Evolutionary conservation across 1,140 invertebrate species (phyloP).

Genomic region (Teleopsis dalmanni): DNA sequence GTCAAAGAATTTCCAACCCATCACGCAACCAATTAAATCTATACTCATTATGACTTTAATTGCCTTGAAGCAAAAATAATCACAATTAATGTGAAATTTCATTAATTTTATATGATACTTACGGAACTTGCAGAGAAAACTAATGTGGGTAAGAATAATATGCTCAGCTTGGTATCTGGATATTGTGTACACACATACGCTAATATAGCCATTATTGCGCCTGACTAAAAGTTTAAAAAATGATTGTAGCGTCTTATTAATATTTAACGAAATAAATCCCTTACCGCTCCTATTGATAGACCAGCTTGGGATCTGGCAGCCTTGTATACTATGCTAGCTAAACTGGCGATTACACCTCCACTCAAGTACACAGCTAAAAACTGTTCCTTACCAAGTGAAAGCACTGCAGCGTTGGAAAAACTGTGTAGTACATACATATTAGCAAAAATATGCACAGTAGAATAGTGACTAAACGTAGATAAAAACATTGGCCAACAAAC

Average conservation of each 20-base stretch:
- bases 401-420: constrained; percentile 61
- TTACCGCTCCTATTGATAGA: constrained; percentile 85
- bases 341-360: constrained; percentile 79
- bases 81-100: background rate
- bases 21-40: constrained; percentile 71
- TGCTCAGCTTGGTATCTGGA: constrained; percentile 76
- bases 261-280: constrained; percentile 31
- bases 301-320: constrained; percentile 55
- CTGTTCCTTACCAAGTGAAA: constrained; percentile 83
- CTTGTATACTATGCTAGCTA: constrained; percentile 78
- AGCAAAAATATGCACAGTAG: constrained; percentile 71
- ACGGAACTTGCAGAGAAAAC: constrained; percentile 78
- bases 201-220: constrained; percentile 85
- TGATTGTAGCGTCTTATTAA: constrained; percentile 11
- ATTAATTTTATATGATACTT: constrained; percentile 40
- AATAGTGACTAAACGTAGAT: constrained; percentile 90
- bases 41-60: constrained; percentile 78
- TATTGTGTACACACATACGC: constrained; percentile 79
- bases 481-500: constrained; percentile 82
- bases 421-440: constrained; percentile 97
- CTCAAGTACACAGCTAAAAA: constrained; percentile 85
- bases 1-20: constrained; percentile 90
- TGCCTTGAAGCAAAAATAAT: constrained; percentile 53
- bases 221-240: constrained; percentile 62
- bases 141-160: constrained; percentile 83